phyloP scores from a whole-genome alignment of 2,888 invertebrate species.

The Nycteola revayana region DNA sequence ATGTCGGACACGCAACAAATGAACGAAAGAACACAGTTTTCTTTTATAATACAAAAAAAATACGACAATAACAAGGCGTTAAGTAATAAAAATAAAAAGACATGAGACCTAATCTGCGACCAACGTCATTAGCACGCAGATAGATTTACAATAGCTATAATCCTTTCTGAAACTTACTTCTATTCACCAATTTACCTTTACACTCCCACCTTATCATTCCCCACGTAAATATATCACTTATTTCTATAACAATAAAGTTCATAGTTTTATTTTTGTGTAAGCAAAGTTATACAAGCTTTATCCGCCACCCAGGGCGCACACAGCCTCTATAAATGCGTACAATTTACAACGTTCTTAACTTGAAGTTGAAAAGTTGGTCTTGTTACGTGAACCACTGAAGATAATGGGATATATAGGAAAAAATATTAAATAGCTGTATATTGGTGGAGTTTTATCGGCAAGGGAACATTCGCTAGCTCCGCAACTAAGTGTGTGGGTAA shows the following conservation, averaged over 20 bases:
- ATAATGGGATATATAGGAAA: slow-evolving; percentile 43
- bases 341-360: slow-evolving; percentile 71
- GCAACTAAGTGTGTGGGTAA: slow-evolving; percentile 24
- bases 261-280: background rate
- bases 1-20: slow-evolving; percentile 19
- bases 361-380: slow-evolving; percentile 70
- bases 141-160: slow-evolving; percentile 71
- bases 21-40: slow-evolving; percentile 20
- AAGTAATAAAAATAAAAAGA: slow-evolving; percentile 36
- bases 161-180: slow-evolving; percentile 66
- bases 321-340: slow-evolving; percentile 69
- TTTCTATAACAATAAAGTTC: background rate
- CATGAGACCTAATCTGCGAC: slow-evolving; percentile 51
- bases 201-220: background rate
- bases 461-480: slow-evolving; percentile 11
- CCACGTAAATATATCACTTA: slow-evolving; percentile 15
- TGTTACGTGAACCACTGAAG: slow-evolving; percentile 57
- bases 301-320: slow-evolving; percentile 68
- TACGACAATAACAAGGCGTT: slow-evolving; percentile 31
- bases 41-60: slow-evolving; percentile 19
- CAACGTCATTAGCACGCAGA: slow-evolving; percentile 64
- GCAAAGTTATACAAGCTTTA: slow-evolving; percentile 9
- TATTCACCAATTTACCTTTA: slow-evolving; percentile 21
- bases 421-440: slow-evolving; percentile 30
- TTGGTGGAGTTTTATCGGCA: slow-evolving; percentile 22